Evolutionary conservation across 1,140 invertebrate species (phyloP), one percentile per base, ranked within the genome.

Genomic region (Palaemon carinicauda): DNA sequence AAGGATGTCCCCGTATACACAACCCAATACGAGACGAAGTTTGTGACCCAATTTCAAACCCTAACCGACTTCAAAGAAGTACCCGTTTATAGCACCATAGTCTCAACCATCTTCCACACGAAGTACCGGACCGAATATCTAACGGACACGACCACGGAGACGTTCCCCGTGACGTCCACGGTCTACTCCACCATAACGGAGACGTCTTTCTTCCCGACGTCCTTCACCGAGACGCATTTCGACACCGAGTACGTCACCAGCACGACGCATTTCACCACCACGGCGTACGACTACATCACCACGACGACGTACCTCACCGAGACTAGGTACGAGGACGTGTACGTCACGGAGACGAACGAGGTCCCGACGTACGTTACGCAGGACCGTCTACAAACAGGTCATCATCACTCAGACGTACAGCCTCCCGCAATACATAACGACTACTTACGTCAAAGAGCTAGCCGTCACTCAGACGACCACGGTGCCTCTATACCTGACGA

Each of bases 401-500:
- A 24, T 86, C 27, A 86, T 86, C 65, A 86, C 84, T 9, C 84
- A 86, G 77, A 86, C 84, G 51, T 51, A 73, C 50, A 86, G 74
- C 14, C 77, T 52, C 24, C 84, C 84, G 0, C 51, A 86, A 21
- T 86, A 86, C 51, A 86, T 86, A 50, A 86, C 84, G 50, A 86
- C 84, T 15, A 86, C 84, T 0, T 51, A 27, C 21, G 41, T 86
- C 9, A 27, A 65, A 19, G 84, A 86, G 77, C 50, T 86, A 1
- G 69, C 80, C 60, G 77, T 86, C 19, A 80, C 77, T 15, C 84
- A 86, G 65, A 86, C 84, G 29, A 86, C 84, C 77, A 86, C 84
- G 0, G 69, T 86, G 17, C 84, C 84, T 3, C 84, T 86, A 0
- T 86, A 86, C 51, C 78, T 86, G 41, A 86, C 84, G 50, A 86